A percentile compares a stretch with the other conserved stretches of the same genome.
Evolutionary conservation across 2,888 invertebrate genomes (phyloP).

Genomic region (Eremobia ochroleuca): DNA sequence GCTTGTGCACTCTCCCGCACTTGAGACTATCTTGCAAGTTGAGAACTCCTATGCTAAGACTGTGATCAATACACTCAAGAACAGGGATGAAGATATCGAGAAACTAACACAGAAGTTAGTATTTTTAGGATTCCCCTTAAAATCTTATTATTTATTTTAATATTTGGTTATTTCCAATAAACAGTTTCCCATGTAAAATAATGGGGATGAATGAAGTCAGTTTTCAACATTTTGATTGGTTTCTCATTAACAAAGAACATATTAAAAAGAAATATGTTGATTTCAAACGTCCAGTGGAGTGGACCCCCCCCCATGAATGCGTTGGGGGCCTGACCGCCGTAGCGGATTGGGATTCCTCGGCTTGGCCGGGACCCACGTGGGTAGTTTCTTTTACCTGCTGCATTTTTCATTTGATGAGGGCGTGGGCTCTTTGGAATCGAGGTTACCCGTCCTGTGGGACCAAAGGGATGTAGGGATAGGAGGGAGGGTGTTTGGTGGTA

Average conservation of each 20-base stretch:
- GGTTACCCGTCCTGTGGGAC: too few relatives aligned
- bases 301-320: too few relatives aligned
- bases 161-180: background rate
- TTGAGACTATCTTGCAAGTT: conserved; percentile 96
- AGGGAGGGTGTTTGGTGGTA: too few relatives aligned
- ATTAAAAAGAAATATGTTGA: background rate
- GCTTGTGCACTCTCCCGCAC: conserved; percentile 95
- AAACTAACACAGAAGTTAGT: conserved; percentile 92
- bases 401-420: too few relatives aligned
- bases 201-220: background rate
- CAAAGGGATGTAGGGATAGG: too few relatives aligned
- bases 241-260: background rate
- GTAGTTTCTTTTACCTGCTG: too few relatives aligned
- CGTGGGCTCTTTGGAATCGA: too few relatives aligned
- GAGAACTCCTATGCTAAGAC: conserved; percentile 97
- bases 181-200: background rate
- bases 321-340: too few relatives aligned
- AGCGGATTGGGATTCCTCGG: too few relatives aligned
- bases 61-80: conserved; percentile 93
- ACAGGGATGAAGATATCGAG: conserved; percentile 94
- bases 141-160: background rate
- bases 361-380: too few relatives aligned
- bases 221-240: too few relatives aligned
- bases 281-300: too few relatives aligned
- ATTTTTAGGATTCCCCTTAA: background rate